phyloP scores from a whole-genome alignment of 37 sponge, comb jelly and placozoan species.

The Mnemiopsis leidyi region DNA sequence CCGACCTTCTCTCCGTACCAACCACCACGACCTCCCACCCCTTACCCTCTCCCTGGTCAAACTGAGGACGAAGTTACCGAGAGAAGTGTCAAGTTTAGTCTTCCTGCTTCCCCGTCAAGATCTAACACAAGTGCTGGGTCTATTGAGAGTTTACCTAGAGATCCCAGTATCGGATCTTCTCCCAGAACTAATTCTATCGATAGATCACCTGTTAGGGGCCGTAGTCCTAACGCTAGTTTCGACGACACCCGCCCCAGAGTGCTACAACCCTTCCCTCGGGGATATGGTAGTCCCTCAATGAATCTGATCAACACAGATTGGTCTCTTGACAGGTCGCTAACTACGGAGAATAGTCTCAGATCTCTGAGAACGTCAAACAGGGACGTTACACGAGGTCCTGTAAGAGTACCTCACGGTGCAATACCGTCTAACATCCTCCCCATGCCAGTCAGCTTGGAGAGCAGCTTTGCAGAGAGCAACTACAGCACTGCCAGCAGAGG shows the following conservation, averaged over 20 bases:
- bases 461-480: neutral
- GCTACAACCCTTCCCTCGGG: constrained; percentile 3
- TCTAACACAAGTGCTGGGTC: constrained; percentile 32
- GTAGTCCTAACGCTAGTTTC: neutral
- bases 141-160: constrained; percentile 16
- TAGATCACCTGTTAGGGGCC: neutral
- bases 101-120: constrained; percentile 10
- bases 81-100: constrained; percentile 50
- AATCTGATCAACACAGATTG: constrained; percentile 53
- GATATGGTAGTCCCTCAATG: constrained; percentile 35
- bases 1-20: constrained; percentile 37
- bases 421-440: constrained; percentile 11
- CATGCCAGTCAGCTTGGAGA: neutral
- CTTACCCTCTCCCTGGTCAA: neutral
- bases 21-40: constrained; percentile 24
- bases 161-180: neutral
- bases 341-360: neutral
- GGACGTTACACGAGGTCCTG: neutral
- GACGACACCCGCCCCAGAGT: neutral
- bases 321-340: constrained; percentile 20
- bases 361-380: neutral
- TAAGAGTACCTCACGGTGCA: neutral
- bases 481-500: neutral
- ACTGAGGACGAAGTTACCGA: neutral
- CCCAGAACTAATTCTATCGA: neutral